Evolutionary conservation across 1,140 invertebrate species (phyloP).

Genomic region (Eumeta japonica): DNA sequence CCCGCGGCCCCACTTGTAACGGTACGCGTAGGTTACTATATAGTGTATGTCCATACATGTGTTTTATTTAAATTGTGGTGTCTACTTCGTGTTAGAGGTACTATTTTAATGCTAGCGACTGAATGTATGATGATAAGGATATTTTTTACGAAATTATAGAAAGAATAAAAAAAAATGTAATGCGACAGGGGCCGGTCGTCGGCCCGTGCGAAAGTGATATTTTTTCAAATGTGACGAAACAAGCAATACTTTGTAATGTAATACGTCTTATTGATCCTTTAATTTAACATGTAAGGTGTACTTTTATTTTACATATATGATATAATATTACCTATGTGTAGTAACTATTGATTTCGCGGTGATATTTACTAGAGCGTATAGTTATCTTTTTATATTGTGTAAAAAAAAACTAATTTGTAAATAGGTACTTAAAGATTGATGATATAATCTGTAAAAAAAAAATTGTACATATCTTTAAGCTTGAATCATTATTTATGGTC

Average conservation of each 20-base stretch:
- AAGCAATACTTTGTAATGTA: slow-evolving; percentile 68
- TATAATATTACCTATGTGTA: slow-evolving; percentile 50
- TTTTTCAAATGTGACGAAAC: slow-evolving; percentile 67
- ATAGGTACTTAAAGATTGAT: slow-evolving; percentile 50
- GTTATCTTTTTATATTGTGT: slow-evolving; percentile 56
- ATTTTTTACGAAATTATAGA: slow-evolving; percentile 46
- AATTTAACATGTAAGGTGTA: slow-evolving; percentile 51
- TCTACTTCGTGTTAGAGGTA: slow-evolving; percentile 52
- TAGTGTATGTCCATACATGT: slow-evolving; percentile 54
- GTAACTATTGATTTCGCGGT: slow-evolving; percentile 54
- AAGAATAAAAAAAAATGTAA: slow-evolving; percentile 20
- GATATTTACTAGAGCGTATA: slow-evolving; percentile 52
- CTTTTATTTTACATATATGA: slow-evolving; percentile 47
- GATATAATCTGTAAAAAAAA: slow-evolving; percentile 50
- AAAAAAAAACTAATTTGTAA: slow-evolving; percentile 57
- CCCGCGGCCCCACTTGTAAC: too few relatives aligned
- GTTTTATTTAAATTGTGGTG: slow-evolving; percentile 55
- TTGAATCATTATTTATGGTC: slow-evolving; percentile 54
- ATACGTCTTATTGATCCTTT: slow-evolving; percentile 57
- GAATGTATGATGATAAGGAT: slow-evolving; percentile 37
- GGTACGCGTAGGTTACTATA: too few relatives aligned
- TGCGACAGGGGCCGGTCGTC: slow-evolving; percentile 13
- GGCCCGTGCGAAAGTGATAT: slow-evolving; percentile 60
- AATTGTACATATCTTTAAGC: slow-evolving; percentile 58
- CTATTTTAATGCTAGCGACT: slow-evolving; percentile 49